A percentile compares a stretch with the other conserved stretches of the same genome.
These are phyloP conservation scores for Meganola albula DNA, from an alignment of 2,888 invertebrate genomes.

Conservation along the genomic window DNA sequence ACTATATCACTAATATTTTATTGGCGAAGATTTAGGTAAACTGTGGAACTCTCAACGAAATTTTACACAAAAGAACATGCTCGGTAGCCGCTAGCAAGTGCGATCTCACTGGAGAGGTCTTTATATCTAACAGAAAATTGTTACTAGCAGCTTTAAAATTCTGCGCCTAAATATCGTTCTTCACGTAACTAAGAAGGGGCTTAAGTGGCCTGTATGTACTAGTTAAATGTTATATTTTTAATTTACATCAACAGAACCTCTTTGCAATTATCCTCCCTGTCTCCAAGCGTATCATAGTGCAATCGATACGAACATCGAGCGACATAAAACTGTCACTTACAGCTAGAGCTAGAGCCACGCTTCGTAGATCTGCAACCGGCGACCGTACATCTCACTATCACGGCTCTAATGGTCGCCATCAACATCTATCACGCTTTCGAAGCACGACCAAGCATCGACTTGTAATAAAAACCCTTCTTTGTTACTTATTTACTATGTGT, in stretches of 20 bases:
- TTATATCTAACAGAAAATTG: no score
- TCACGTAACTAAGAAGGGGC: no score
- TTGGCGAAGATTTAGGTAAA: no score
- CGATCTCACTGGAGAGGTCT: no score
- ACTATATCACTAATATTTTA: no score
- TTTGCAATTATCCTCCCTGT: conserved; percentile 13
- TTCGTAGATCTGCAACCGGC: conserved; percentile 27
- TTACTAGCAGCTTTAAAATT: no score
- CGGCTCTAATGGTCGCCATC: conserved; percentile 28
- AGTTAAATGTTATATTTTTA: no score
- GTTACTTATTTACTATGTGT: conserved; percentile 4
- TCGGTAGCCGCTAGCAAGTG: no score
- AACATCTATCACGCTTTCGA: conserved; percentile 30
- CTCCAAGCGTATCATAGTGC: conserved; percentile 13
- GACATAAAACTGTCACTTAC: conserved; percentile 26
- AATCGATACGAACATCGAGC: conserved; percentile 17
- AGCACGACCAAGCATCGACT: conserved; percentile 21
- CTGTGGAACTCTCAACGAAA: not conserved
- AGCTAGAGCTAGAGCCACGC: conserved; percentile 14
- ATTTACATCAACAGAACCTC: conserved; percentile 4
- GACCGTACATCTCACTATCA: conserved; percentile 31
- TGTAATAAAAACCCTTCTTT: conserved; percentile 27
- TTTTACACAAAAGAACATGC: conserved; percentile 3
- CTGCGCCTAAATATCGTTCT: no score
- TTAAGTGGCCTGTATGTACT: no score